These are phyloP conservation scores for Schlechtendalia chinensis DNA, from an alignment of 1,140 invertebrate species.

Conservation along the genomic window DNA sequence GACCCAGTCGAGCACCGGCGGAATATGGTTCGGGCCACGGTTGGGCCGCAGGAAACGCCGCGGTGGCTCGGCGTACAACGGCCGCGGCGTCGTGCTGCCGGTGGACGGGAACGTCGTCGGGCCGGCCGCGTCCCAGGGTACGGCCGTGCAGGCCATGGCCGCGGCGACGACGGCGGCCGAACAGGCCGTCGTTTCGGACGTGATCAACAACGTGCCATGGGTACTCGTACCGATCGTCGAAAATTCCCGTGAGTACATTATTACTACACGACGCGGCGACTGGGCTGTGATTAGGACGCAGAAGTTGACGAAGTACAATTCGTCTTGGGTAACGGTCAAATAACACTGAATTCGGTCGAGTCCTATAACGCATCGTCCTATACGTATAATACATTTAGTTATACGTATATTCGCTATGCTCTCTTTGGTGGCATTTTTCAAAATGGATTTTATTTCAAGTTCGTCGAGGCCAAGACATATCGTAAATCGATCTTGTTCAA, in stretches of 20 bases:
- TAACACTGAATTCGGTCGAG: too few species aligned
- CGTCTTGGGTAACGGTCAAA: too few species aligned
- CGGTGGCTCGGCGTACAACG: not conserved
- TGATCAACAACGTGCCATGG: constrained; percentile 40
- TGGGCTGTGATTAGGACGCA: too few species aligned
- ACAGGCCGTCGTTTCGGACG: not conserved
- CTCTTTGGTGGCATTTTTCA: too few species aligned
- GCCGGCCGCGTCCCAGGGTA: not conserved
- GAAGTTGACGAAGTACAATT: too few species aligned
- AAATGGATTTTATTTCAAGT: too few species aligned
- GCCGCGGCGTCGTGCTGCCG: not conserved
- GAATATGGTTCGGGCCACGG: constrained; percentile 52
- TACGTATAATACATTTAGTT: too few species aligned
- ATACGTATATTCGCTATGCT: too few species aligned
- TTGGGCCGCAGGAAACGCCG: constrained; percentile 51
- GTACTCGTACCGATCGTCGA: constrained; percentile 49
- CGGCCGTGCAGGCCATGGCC: not conserved
- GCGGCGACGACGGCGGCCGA: not conserved
- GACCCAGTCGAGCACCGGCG: constrained; percentile 16
- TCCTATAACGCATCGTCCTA: too few species aligned
- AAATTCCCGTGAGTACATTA: constrained; percentile 22
- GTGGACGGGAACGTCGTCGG: constrained; percentile 11
- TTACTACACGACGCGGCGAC: too few species aligned
- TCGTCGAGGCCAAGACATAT: too few species aligned
- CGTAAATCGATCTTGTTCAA: too few species aligned